phyloP scores from a whole-genome alignment of 2,113 vertebrate genomes.

The Psilopsiagon aurifrons region DNA sequence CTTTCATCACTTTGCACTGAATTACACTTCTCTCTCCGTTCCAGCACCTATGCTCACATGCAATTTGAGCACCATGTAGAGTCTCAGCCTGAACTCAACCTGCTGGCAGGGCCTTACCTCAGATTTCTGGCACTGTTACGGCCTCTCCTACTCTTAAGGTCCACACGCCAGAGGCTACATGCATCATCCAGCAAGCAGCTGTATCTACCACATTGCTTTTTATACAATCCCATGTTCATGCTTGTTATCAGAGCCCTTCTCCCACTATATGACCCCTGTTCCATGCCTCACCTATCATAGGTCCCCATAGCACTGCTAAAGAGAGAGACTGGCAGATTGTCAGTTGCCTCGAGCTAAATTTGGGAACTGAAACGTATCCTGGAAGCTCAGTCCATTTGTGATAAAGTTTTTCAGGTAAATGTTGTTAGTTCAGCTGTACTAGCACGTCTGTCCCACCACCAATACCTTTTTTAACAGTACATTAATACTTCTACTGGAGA shows the following conservation, averaged over 20 bases:
- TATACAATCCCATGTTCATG: not conserved
- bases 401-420: not conserved
- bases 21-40: not conserved
- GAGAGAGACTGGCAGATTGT: not conserved
- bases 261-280: rapidly evolving
- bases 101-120: not conserved
- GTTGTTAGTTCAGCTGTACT: not conserved
- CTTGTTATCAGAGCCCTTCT: not conserved
- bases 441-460: not conserved
- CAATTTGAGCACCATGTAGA: not conserved
- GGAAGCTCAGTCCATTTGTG: not conserved
- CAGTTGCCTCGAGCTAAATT: not conserved
- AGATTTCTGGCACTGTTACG: not conserved
- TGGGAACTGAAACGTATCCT: not conserved
- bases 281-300: not conserved
- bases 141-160: not conserved
- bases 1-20: not conserved
- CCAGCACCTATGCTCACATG: not conserved
- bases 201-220: not conserved
- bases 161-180: not conserved
- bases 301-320: not conserved
- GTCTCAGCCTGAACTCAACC: not conserved
- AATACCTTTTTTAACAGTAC: not conserved
- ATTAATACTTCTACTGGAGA: not conserved
- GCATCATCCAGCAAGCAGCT: not conserved